phyloP scores from a whole-genome alignment of 1,140 invertebrate species.

The Megalopta genalis region DNA sequence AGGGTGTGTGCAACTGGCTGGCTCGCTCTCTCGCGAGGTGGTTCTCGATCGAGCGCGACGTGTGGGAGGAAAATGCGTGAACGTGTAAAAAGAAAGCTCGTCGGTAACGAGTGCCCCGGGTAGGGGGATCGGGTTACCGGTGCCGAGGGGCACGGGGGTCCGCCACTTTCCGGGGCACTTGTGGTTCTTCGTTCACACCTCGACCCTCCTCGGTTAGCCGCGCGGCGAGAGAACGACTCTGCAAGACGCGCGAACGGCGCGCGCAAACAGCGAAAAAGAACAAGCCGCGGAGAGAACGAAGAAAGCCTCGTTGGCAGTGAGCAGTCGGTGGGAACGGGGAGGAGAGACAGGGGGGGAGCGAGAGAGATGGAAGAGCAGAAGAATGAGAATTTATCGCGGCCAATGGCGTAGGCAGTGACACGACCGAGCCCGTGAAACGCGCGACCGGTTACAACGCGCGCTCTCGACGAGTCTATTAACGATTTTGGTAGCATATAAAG shows the following conservation, averaged over 20 bases:
- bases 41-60: not conserved
- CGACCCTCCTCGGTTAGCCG: constrained; percentile 55
- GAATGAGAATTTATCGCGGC: constrained; percentile 49
- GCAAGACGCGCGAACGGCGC: constrained; percentile 40
- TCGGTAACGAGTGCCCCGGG: constrained; percentile 28
- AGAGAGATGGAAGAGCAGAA: not conserved
- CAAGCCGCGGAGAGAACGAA: too few relatives aligned
- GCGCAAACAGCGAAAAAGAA: not conserved
- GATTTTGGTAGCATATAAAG: constrained; percentile 32
- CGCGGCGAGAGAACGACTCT: constrained; percentile 49
- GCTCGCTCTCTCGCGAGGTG: too few relatives aligned
- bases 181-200: constrained; percentile 78
- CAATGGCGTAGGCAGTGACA: constrained; percentile 45
- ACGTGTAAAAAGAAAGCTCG: constrained; percentile 69
- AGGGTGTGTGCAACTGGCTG: too few relatives aligned
- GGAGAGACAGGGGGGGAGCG: not conserved
- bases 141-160: constrained; percentile 50
- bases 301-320: too few relatives aligned
- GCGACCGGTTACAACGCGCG: constrained; percentile 17
- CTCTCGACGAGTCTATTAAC: constrained; percentile 20
- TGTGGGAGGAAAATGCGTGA: constrained; percentile 69
- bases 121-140: constrained; percentile 52
- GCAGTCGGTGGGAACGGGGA: too few relatives aligned
- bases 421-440: not conserved
- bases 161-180: constrained; percentile 70